Percentiles rank a stretch among this genome's conserved stretches.
Evolutionary conservation across 2,888 invertebrate genomes (phyloP).

Genomic region (Seira sanloemensis): DNA sequence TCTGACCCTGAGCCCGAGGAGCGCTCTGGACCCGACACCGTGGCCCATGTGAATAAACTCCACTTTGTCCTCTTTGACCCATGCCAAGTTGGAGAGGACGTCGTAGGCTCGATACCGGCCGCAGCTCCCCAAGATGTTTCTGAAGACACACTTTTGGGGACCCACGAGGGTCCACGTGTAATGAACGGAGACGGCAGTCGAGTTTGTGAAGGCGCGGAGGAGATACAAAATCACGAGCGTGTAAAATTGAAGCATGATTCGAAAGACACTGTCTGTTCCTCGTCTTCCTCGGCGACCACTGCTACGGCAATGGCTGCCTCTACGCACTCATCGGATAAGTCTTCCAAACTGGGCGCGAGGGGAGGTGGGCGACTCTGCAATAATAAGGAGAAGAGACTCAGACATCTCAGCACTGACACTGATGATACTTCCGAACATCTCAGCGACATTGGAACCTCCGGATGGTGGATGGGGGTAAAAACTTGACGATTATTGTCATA

Average conservation of each 20-base stretch:
- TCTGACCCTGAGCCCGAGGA: neutral
- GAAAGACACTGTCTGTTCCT: conserved; percentile 50
- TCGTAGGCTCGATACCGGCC: neutral
- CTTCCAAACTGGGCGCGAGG: conserved; percentile 36
- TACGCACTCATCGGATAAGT: conserved; percentile 35
- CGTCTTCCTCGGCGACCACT: conserved; percentile 46
- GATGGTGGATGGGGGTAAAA: conserved; percentile 73
- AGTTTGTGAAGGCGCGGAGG: neutral
- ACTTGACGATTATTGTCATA: no score
- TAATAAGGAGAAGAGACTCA: conserved; percentile 61
- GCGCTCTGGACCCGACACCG: neutral
- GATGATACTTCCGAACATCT: conserved; percentile 69
- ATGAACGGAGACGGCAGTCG: no score
- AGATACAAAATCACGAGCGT: neutral
- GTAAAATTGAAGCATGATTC: conserved; percentile 29
- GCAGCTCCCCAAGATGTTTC: neutral
- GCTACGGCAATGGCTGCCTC: conserved; percentile 32
- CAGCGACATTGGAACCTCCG: conserved; percentile 71
- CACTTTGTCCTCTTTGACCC: conserved; percentile 47
- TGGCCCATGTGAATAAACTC: conserved; percentile 44
- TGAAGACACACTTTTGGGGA: no score
- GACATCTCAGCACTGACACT: conserved; percentile 70
- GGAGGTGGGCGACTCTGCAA: neutral
- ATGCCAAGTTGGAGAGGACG: conserved; percentile 29
- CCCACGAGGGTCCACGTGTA: no score